Conservation (phyloP, 2,797 vertebrate genomes). For the Gambusia yucatana region DNA sequence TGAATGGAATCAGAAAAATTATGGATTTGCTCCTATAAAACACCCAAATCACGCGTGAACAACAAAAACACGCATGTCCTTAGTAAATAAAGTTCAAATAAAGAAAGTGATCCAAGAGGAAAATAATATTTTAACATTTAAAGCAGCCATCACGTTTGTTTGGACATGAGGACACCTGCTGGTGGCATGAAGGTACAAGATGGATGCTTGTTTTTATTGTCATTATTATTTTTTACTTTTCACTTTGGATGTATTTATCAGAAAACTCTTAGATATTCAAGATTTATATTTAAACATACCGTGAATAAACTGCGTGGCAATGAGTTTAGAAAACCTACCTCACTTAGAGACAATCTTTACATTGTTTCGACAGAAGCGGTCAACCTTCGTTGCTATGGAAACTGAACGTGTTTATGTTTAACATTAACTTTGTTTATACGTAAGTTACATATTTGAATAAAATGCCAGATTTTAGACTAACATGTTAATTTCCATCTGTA, state of each 20-base stretch:
- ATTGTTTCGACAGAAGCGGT: background rate
- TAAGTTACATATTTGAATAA: background rate
- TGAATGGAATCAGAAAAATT: background rate
- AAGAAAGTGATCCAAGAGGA: background rate
- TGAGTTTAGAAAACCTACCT: background rate
- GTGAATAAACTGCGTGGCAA: background rate
- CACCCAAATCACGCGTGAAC: background rate
- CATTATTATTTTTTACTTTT: background rate
- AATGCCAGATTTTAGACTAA: background rate
- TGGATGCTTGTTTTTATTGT: background rate
- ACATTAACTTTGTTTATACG: background rate
- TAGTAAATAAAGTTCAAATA: no score
- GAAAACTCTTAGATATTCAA: background rate
- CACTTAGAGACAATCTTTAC: background rate
- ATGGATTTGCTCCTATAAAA: background rate
- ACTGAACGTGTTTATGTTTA: background rate
- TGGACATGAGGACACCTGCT: constrained; percentile 41
- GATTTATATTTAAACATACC: background rate
- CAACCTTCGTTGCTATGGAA: background rate
- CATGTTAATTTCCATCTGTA: background rate
- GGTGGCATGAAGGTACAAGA: constrained; percentile 8
- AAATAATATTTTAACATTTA: background rate
- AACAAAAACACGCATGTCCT: background rate
- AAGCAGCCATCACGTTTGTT: background rate
- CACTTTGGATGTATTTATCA: background rate